phyloP scores from a whole-genome alignment of 1,140 invertebrate genomes.

The Ptiloglossa arizonensis region DNA sequence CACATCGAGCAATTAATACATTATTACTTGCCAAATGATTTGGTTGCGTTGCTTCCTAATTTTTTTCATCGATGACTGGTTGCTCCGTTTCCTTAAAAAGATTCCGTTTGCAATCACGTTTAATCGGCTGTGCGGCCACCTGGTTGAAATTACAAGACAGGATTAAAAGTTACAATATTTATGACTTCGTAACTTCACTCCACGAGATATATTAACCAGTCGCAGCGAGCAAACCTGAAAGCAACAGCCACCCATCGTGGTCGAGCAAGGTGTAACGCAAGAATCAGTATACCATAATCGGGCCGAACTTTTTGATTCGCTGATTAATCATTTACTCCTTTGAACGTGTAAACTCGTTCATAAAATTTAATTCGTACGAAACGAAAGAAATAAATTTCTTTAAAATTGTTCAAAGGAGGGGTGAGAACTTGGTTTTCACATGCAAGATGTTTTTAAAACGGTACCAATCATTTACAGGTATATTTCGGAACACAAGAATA shows the following conservation, averaged over 20 bases:
- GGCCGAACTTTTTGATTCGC: conserved; percentile 50
- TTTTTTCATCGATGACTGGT: background rate
- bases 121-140: conserved; percentile 11
- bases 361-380: too few relatives aligned
- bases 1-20: too few relatives aligned
- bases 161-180: conserved; percentile 42
- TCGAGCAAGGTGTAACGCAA: conserved; percentile 35
- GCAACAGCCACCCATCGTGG: conserved; percentile 31
- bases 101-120: conserved; percentile 7
- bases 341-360: too few relatives aligned
- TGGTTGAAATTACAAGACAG: conserved; percentile 2
- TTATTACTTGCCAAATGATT: too few relatives aligned
- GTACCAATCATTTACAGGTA: too few relatives aligned
- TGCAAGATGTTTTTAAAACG: too few relatives aligned
- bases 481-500: background rate
- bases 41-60: background rate
- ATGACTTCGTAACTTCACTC: conserved; percentile 12
- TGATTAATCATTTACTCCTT: too few relatives aligned
- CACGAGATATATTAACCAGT: conserved; percentile 17
- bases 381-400: too few relatives aligned
- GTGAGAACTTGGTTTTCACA: too few relatives aligned
- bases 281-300: conserved; percentile 44
- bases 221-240: conserved; percentile 25
- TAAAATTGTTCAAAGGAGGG: too few relatives aligned
- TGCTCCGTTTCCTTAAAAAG: background rate